Base-by-base conservation (phyloP, 1,140 invertebrate species). In the Trachymyrmex septentrionalis region DNA sequence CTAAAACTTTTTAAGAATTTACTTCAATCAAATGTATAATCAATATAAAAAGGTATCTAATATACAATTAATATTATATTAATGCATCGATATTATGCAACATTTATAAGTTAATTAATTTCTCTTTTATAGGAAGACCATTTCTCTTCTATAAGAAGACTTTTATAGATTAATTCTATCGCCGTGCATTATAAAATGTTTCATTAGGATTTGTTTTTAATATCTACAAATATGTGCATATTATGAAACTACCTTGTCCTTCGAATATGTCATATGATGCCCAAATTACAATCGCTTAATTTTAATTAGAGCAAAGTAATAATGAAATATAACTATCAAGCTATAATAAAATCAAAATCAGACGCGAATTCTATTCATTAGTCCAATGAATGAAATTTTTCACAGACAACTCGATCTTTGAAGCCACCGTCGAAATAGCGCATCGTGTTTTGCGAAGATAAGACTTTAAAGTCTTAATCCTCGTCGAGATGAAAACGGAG, bases 401-500 rank as follows among this genome's bases (percentile, higher is more conserved):
- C 48, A 53, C 19, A 44, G 53, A 27, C n/a, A 69, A 44, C 50
- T 64, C 75, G 59, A 81, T 81, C n/a, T 69, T 59, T 48, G 86
- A 50, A 63, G 38, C 30, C 27, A 34, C 19, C 72, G 66, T 77
- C 59, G 59, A 57, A 67, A 81, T 55, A 30, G 66, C 75, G 88
- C 69, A 63, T 85, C 90, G 84, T 91, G 90, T 91, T 91, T 77
- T 63, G 69, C 87, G 59, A 82, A 84, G 90, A 91, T 91, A 91
- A 91, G 89, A 78, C 78, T 91, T 91, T 88, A 91, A 91, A 63
- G 89, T 85, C 80, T 90, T 90, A 90, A 90, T 90, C 85, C 88
- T 30, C 61, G 75, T 24, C 44, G 88, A 73, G 71, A 63, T 73
- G 66, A 84, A 89, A 89, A 53, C 21, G 85, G 71, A 44, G 76